These are phyloP conservation scores for Corvus cornix DNA, from an alignment of 2,113 vertebrate species.

Conservation along the genomic window DNA sequence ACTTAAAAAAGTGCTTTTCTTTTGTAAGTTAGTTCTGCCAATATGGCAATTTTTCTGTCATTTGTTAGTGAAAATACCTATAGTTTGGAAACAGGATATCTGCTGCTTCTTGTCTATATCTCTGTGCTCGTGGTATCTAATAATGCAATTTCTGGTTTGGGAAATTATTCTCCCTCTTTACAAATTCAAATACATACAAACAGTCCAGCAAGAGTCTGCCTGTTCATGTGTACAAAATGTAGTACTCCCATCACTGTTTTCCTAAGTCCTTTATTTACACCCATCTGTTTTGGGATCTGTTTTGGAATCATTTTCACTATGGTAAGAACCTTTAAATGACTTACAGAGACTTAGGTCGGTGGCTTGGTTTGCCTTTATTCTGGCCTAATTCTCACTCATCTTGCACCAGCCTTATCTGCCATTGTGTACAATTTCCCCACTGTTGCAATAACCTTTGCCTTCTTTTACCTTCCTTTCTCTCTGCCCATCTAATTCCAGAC, in stretches of 20 bases:
- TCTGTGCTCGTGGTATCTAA: not conserved
- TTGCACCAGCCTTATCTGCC: not conserved
- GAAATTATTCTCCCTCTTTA: not conserved
- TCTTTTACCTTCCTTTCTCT: not conserved
- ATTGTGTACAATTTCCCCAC: not conserved
- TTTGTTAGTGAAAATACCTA: not conserved
- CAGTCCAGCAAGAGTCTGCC: not conserved
- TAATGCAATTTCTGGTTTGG: not conserved
- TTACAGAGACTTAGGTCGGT: accelerated
- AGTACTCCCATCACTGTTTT: not conserved
- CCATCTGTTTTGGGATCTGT: not conserved
- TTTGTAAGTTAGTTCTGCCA: not conserved
- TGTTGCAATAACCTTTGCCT: not conserved
- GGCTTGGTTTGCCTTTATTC: not conserved
- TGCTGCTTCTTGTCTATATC: not conserved
- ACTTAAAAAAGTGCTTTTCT: not conserved
- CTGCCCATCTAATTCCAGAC: not conserved
- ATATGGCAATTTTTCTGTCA: not conserved
- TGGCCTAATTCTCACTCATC: not conserved
- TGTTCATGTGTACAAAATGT: not conserved
- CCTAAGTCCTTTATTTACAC: not conserved
- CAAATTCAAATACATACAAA: not conserved
- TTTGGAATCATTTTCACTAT: not conserved
- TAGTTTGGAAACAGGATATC: not conserved
- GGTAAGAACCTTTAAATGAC: not conserved